Percentiles rank a stretch among this genome's conserved stretches.
Evolutionary conservation across 30 jellyfish, hydroid and myxozoan genomes (phyloP).

Genomic region (Clytia hemisphaerica): DNA sequence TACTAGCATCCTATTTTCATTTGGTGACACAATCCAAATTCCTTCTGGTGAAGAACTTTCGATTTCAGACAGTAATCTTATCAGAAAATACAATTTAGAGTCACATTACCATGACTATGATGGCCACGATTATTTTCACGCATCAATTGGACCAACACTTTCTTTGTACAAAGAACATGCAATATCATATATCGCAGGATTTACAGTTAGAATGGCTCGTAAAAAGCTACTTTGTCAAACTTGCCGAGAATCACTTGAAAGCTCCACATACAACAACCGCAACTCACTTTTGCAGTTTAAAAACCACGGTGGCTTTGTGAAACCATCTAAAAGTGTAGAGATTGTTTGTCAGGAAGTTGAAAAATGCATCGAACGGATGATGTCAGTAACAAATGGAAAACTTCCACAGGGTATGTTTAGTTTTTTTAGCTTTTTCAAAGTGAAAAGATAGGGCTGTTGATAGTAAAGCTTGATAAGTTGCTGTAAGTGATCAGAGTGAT

Average conservation of each 20-base stretch:
- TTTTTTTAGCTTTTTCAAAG: no score
- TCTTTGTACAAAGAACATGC: conserved; percentile 46
- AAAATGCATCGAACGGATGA: conserved; percentile 34
- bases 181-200: conserved; percentile 51
- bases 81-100: conserved; percentile 30
- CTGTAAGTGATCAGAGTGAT: no score
- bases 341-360: conserved; percentile 48
- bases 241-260: conserved; percentile 17
- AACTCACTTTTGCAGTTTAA: conserved; percentile 23
- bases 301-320: conserved; percentile 58
- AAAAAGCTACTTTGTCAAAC: neutral
- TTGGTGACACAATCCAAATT: neutral
- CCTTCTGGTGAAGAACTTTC: neutral
- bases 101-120: conserved; percentile 7
- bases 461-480: no score
- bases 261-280: neutral
- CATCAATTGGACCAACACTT: conserved; percentile 21
- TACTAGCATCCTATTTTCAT: neutral
- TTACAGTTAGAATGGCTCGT: conserved; percentile 24
- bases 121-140: conserved; percentile 43
- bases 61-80: conserved; percentile 22
- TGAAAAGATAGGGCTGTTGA: no score
- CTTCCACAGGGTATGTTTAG: conserved; percentile 43
- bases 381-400: conserved; percentile 33
- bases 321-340: conserved; percentile 43